Evolutionary conservation across 2,888 invertebrate species (phyloP).

Genomic region (Coelinius sp.): DNA sequence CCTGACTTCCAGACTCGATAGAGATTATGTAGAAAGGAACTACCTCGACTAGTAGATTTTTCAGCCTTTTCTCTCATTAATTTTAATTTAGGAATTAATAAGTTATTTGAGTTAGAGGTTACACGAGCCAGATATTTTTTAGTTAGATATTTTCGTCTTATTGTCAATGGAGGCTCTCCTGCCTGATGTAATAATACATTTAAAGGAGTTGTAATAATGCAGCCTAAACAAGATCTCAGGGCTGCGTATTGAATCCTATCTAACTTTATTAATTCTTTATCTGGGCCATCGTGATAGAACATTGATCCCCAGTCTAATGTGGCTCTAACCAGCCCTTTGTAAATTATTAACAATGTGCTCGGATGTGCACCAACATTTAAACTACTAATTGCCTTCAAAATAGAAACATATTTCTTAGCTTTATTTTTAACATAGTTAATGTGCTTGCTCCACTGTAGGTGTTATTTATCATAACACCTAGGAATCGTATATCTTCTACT

Average conservation of each 20-base stretch:
- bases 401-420: not conserved
- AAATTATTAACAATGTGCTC: not conserved
- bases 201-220: slow-evolving; percentile 32
- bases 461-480: not conserved
- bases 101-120: slow-evolving; percentile 9
- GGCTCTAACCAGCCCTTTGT: not conserved
- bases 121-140: too few species aligned
- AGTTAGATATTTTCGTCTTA: not conserved
- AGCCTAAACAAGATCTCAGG: not conserved
- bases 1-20: too few species aligned
- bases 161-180: too few species aligned
- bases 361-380: not conserved
- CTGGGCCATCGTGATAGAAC: not conserved
- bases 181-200: too few species aligned
- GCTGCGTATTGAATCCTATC: too few species aligned
- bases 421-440: not conserved
- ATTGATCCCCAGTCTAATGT: too few species aligned
- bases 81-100: slow-evolving; percentile 5
- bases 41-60: not conserved
- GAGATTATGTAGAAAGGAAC: not conserved
- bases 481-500: not conserved
- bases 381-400: slow-evolving; percentile 1
- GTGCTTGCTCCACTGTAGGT: not conserved
- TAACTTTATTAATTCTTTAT: not conserved
- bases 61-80: not conserved